Base-by-base conservation (phyloP, 2,888 invertebrate genomes). In the Zaprionus obscuricornis region DNA sequence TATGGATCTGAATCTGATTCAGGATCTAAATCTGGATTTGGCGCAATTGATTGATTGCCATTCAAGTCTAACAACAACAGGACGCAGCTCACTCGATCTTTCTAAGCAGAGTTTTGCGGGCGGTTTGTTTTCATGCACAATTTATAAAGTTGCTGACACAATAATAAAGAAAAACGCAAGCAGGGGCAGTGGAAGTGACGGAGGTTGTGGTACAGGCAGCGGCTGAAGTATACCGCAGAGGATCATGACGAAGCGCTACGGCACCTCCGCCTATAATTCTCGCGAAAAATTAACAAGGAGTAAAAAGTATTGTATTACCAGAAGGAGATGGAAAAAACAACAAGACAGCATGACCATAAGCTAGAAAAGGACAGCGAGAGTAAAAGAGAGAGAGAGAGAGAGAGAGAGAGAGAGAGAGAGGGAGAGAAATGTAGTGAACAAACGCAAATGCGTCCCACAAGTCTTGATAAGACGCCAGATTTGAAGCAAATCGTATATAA, bases 91-190 rank as follows among this genome's bases (percentile, higher is more conserved):
- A 1, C 10, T 17, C 26, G 16, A 13, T n/a, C n/a, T n/a, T n/a
- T n/a, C n/a, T n/a, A n/a, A n/a, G n/a, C n/a, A n/a, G n/a, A n/a
- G n/a, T n/a, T 73, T 77, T 77, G 72, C 86, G 82, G 87, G 87
- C 88, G 88, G 85, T 87, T 84, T 87, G 87, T 87, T 87, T 85
- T 83, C 78, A 74, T 84, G 68, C 75, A 78, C 88, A 87, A 87
- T 88, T 87, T 86, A 81, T 74, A 85, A 88, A 88, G 88, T 88
- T 88, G 88, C 86, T 87, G 87, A 85, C 87, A 85, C 76, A 78
- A 76, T 72, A 75, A 78, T 78, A 65, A n/a, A n/a, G n/a, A n/a
- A n/a, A n/a, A n/a, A n/a, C n/a, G n/a, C n/a, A n/a, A n/a, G n/a
- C n/a, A n/a, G n/a, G n/a, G n/a, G n/a, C n/a, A n/a, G n/a, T n/a